Percentiles rank a stretch among this genome's conserved stretches.
Evolutionary conservation across 2,888 invertebrate genomes (phyloP).

Genomic region (Sinodicranocentrus sp.): DNA sequence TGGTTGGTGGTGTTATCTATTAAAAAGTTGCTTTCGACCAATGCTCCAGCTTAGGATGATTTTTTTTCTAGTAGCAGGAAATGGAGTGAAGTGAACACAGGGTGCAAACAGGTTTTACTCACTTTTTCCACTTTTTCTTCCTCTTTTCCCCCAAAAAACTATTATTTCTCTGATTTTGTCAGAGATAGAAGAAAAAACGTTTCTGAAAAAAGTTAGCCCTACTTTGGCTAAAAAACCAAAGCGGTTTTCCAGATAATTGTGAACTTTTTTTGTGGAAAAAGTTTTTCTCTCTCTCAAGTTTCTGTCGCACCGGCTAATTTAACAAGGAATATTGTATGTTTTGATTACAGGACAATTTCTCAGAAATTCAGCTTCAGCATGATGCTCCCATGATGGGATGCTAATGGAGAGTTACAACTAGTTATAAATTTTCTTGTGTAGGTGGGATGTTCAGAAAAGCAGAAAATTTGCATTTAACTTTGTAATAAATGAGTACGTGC

Average conservation of each 20-base stretch:
- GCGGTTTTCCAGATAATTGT: too few relatives aligned
- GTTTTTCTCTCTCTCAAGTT: too few relatives aligned
- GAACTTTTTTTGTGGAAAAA: slow-evolving; percentile 6
- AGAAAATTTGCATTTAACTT: slow-evolving; percentile 53
- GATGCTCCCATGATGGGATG: too few relatives aligned
- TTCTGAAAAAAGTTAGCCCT: slow-evolving; percentile 10
- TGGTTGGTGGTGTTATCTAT: slow-evolving; percentile 9
- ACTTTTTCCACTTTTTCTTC: slow-evolving; percentile 2
- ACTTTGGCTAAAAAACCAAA: slow-evolving; percentile 16
- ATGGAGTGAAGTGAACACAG: slow-evolving; percentile 34
- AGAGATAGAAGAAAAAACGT: slow-evolving; percentile 30
- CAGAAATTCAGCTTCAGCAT: background rate
- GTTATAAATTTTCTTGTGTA: too few relatives aligned
- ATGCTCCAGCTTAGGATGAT: background rate
- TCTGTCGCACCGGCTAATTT: background rate
- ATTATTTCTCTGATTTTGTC: slow-evolving; percentile 28
- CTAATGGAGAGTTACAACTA: background rate
- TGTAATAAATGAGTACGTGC: background rate
- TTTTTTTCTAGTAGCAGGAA: slow-evolving; percentile 3
- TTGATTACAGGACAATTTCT: slow-evolving; percentile 22
- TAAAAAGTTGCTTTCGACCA: slow-evolving; percentile 30
- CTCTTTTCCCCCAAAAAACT: background rate
- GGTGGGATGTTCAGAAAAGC: slow-evolving; percentile 25
- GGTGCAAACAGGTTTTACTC: slow-evolving; percentile 52
- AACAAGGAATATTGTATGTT: slow-evolving; percentile 4